These are phyloP conservation scores for Pachycephala philippinensis DNA, from an alignment of 2,113 vertebrate genomes.

Conservation along the genomic window DNA sequence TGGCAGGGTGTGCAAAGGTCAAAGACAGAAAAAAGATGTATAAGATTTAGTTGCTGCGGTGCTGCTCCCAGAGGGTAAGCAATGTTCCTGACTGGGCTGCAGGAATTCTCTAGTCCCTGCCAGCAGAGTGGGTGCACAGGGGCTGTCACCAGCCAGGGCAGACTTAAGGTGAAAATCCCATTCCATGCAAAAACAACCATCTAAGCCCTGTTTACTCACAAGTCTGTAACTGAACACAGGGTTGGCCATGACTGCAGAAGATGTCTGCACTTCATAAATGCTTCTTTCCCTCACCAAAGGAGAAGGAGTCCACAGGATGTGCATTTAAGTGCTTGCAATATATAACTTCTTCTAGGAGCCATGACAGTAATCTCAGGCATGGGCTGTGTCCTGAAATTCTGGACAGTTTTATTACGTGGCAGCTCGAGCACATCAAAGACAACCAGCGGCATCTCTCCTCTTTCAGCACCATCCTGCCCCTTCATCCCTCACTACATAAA, in stretches of 20 bases:
- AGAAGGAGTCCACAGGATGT: neutral
- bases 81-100: neutral
- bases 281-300: neutral
- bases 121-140: neutral
- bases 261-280: neutral
- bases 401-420: conserved; percentile 9
- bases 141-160: neutral
- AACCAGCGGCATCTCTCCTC: neutral
- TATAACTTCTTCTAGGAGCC: neutral
- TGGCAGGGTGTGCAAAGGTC: neutral
- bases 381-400: conserved; percentile 7
- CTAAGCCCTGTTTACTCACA: neutral
- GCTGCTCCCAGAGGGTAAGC: neutral
- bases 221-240: neutral
- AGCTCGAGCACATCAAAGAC: conserved; percentile 2
- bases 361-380: conserved; percentile 18
- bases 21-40: neutral
- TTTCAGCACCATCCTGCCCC: neutral
- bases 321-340: neutral
- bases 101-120: neutral
- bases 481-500: neutral
- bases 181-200: neutral
- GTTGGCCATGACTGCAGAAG: neutral
- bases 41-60: neutral
- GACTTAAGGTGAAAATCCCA: neutral